Evolutionary conservation across 2,888 invertebrate species (phyloP), one percentile per base, ranked within the genome.

Genomic region (Orthosia gracilis): DNA sequence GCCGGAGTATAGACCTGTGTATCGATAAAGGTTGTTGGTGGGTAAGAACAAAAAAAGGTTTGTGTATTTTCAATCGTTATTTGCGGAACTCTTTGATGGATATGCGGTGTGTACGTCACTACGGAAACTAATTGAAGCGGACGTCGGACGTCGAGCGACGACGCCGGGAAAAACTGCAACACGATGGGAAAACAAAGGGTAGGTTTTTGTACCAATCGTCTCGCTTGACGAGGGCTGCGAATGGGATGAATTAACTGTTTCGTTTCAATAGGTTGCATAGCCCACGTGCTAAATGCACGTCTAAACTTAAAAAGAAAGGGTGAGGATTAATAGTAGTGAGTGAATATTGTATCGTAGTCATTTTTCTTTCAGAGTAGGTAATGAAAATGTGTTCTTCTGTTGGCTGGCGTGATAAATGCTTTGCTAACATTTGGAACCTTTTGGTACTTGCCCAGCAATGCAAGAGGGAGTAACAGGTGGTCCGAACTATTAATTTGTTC

Each of bases 221-320:
- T 76, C 76, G 74, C 61, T 82, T 83, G 84, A 85, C 85, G 84
- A 65, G 76, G 68, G 66, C 77, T 71, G 80, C 69, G 68, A 86
- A 82, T 84, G 80, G 84, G 87, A 89, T 90, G 89, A 90, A 89
- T 90, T 86, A 84, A 84, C 87, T 88, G 88, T 90, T 90, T 90
- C 88, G 89, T 90, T 88, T 81, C 49, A 72, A 85, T 81, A 84
- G 85, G 64, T 73, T 58, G 50, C 50, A 85, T 61, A 61, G 55
- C 15, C 55, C 78, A 76, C 75, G 82, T 85, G 86, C 84, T 82
- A 79, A 82, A 54, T 63, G 50, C 65, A 63, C 45, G 55, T 65
- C 50, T 40, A 59, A 78, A 75, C 15, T 23, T 26, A 82, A 76
- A 64, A 55, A 4, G 40, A 63, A 64, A 31, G 21, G 21, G 18